Evolutionary conservation across 2,797 vertebrate genomes (phyloP).

Genomic region (Cyprinodon diabolis): DNA sequence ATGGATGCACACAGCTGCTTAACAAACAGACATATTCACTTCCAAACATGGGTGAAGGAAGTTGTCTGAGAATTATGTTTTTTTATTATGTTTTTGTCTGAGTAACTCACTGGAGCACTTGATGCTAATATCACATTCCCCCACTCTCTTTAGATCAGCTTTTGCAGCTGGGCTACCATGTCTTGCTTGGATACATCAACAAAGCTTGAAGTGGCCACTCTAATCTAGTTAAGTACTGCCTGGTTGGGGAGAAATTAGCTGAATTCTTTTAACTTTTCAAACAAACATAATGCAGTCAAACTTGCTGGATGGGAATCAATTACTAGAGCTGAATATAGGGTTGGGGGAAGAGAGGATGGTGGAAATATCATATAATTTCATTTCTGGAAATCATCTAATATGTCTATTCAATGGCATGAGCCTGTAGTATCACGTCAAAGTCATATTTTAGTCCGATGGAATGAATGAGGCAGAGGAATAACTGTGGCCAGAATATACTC

Average conservation of each 20-base stretch:
- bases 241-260: slow-evolving; percentile 78
- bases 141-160: slow-evolving; percentile 80
- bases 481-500: slow-evolving; percentile 55
- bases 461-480: slow-evolving; percentile 55
- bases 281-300: slow-evolving; percentile 81
- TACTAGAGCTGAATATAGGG: slow-evolving; percentile 72
- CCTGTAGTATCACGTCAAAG: slow-evolving; percentile 64
- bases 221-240: slow-evolving; percentile 80
- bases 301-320: slow-evolving; percentile 79
- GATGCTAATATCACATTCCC: slow-evolving; percentile 82
- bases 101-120: slow-evolving; percentile 76
- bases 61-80: slow-evolving; percentile 79
- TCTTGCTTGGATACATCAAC: slow-evolving; percentile 80
- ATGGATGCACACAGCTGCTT: slow-evolving; percentile 83
- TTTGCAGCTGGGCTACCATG: slow-evolving; percentile 83
- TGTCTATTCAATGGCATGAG: slow-evolving; percentile 65
- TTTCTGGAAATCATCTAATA: slow-evolving; percentile 64
- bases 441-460: slow-evolving; percentile 64
- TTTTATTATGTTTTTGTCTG: slow-evolving; percentile 80
- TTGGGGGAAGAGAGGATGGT: slow-evolving; percentile 19
- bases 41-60: slow-evolving; percentile 80
- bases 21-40: slow-evolving; percentile 84
- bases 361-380: slow-evolving; percentile 45
- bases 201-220: slow-evolving; percentile 83
- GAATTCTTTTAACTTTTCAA: slow-evolving; percentile 83